Base-by-base conservation (phyloP, 2,888 invertebrate species). In the Ephialtes manifestator region DNA sequence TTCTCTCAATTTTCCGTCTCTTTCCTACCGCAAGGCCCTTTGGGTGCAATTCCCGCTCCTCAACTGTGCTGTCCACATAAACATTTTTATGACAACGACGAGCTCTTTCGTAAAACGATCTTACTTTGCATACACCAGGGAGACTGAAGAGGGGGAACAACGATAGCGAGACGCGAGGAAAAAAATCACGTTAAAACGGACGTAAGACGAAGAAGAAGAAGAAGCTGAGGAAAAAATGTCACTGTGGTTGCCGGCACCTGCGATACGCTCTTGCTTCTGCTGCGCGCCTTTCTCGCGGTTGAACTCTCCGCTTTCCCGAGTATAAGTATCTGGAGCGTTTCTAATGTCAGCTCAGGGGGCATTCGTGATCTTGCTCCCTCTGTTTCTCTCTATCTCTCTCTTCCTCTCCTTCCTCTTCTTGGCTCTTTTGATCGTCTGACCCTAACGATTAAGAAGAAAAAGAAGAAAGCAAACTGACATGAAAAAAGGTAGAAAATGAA, bases 31-130 rank as follows among this genome's bases (percentile, higher is more conserved):
- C 35, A 58, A 72, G 68, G 13, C 65, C 72, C 84, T 68, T 39
- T 35, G 81, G 81, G 81, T 81, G 67, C 63, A 63, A 68, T 84
- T 86, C 74, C 43, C n/a, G 4, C 68, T 79, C 71, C 72, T 71
- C 87, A 83, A 76, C 88, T 89, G 90, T 88, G 90, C 86, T 72
- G 81, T 86, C 87, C 87, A 76, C 89, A 89, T 90, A 92, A 91
- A 91, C 89, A 90, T 90, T 91, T 91, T 92, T 92, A 92, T 90
- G 87, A 88, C 90, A 76, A 81, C 72, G 81, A 81, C 72, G 81
- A 84, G 86, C 84, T 88, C 87, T 88, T 88, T 88, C 86, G 86
- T 84, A 87, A 89, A 89, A 89, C 89, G 88, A 87, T 87, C 89
- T 86, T 87, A 70, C 86, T 89, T 90, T 89, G 80, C 90, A 82